A percentile compares a stretch with the other conserved stretches of the same genome.
Evolutionary conservation across 2,797 vertebrate species (phyloP).

Genomic region (Hybognathus amarus): DNA sequence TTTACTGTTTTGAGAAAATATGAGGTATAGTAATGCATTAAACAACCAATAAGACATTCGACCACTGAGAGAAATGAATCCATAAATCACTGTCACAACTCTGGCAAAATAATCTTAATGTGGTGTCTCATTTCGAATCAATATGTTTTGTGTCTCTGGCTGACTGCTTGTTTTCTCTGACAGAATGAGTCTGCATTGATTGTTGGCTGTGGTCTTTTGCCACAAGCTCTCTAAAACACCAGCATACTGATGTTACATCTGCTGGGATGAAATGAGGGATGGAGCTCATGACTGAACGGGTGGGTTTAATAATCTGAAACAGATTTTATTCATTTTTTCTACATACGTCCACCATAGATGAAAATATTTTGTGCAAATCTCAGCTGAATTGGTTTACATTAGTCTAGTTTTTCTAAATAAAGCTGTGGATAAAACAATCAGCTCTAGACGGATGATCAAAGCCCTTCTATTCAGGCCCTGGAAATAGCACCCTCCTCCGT

Average conservation of each 20-base stretch:
- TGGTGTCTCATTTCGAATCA: constrained; percentile 69
- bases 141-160: background rate
- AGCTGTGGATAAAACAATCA: background rate
- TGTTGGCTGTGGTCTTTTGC: constrained; percentile 22
- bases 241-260: constrained; percentile 5
- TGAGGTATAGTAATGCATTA: background rate
- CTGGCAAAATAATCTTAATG: constrained; percentile 50
- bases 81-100: constrained; percentile 19
- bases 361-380: background rate
- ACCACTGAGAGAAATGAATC: constrained; percentile 10
- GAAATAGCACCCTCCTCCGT: constrained; percentile 3
- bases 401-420: background rate
- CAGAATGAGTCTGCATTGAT: constrained; percentile 20
- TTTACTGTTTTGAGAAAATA: background rate
- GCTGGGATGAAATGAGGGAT: constrained; percentile 24
- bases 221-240: background rate
- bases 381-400: background rate
- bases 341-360: background rate
- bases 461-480: background rate
- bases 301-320: constrained; percentile 19
- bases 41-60: constrained; percentile 3
- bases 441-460: background rate
- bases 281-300: background rate
- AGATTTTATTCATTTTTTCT: constrained; percentile 7
- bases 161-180: constrained; percentile 19